A percentile compares a stretch with the other conserved stretches of the same genome.
These are phyloP conservation scores for Lepidurus apus DNA, from an alignment of 1,140 invertebrate species.

Conservation along the genomic window DNA sequence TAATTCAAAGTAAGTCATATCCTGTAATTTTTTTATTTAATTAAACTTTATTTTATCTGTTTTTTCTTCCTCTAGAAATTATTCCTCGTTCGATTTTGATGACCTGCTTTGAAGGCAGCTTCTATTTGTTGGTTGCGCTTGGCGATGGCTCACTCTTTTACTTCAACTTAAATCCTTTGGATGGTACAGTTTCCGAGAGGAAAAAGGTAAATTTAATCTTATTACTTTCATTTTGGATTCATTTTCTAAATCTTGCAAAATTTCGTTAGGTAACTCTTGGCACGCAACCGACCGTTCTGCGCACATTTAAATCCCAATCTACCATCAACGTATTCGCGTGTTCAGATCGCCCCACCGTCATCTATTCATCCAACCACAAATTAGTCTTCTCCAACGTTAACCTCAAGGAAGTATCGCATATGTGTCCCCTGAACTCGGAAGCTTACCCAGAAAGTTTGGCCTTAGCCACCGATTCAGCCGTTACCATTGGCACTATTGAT, in stretches of 20 bases:
- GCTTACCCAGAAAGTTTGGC: slow-evolving; percentile 93
- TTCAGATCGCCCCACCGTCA: slow-evolving; percentile 95
- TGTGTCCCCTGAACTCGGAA: slow-evolving; percentile 93
- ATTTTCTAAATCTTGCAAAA: neutral
- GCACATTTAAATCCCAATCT: slow-evolving; percentile 83
- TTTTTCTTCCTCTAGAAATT: slow-evolving; percentile 62
- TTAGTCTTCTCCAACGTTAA: slow-evolving; percentile 99
- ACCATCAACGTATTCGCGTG: slow-evolving; percentile 98
- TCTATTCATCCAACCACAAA: slow-evolving; percentile 98
- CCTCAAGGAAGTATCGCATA: slow-evolving; percentile 94
- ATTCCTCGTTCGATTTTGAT: slow-evolving; percentile 92
- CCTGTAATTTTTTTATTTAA: no score
- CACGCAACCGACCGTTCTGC: slow-evolving; percentile 90
- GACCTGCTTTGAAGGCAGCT: slow-evolving; percentile 85
- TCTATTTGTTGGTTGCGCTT: slow-evolving; percentile 85
- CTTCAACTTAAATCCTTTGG: slow-evolving; percentile 71
- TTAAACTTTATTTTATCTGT: neutral
- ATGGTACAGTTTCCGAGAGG: slow-evolving; percentile 67
- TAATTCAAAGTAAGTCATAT: neutral
- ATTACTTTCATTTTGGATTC: neutral
- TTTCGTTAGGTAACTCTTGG: slow-evolving; percentile 70
- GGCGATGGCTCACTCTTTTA: slow-evolving; percentile 98
- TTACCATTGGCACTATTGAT: slow-evolving; percentile 97
- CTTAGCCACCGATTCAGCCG: slow-evolving; percentile 82
- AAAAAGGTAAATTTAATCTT: slow-evolving; percentile 59